Evolutionary conservation across 1,140 invertebrate genomes (phyloP), one percentile per base, ranked within the genome.

Genomic region (Platorchestia sp.): DNA sequence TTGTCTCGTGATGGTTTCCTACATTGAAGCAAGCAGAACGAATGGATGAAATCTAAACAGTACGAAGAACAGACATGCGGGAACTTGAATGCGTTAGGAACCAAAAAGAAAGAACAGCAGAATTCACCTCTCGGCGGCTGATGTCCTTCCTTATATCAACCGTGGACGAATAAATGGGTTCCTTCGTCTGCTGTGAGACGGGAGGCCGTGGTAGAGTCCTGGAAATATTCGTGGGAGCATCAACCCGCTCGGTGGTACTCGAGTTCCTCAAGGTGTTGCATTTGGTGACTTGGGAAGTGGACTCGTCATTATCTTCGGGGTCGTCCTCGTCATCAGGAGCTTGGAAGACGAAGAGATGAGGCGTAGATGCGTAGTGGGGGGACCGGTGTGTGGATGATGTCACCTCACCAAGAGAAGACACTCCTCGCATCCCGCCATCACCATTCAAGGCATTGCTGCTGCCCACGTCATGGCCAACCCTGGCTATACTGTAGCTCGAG

Each of bases 101-200:
- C 59, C 59, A 75, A 89, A 40, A 89, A 89, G 43, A 44, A 42
- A 36, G 43, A 89, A 89, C 3, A 75, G 36, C 40, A 44, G 36
- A 86, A 42, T 95, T 95, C 59, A 96, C 96, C 96, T 96, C 96
- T 45, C 95, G 95, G 36, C 91, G 96, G 44, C 96, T 96, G 95
- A 97, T 96, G 19, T 96, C 91, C 75, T 97, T 97, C 44, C 97
- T 96, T 41, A 97, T 96, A 89, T 97, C 97, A 86, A 97, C 97
- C 16, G 97, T 96, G 27, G 96, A 96, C 40, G 96, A 96, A 87
- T 96, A 96, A 45, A 96, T 96, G 22, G 96, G 96, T 43, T 96
- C 96, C 75, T 96, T 96, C 59, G 47, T 53, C 86, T 96, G 95
- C 47, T 95, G 95, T 93, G 53, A 45, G 86, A 86, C 42, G 45